Conservation (phyloP, 2,797 vertebrate species). For the Melopsittacus undulatus region DNA sequence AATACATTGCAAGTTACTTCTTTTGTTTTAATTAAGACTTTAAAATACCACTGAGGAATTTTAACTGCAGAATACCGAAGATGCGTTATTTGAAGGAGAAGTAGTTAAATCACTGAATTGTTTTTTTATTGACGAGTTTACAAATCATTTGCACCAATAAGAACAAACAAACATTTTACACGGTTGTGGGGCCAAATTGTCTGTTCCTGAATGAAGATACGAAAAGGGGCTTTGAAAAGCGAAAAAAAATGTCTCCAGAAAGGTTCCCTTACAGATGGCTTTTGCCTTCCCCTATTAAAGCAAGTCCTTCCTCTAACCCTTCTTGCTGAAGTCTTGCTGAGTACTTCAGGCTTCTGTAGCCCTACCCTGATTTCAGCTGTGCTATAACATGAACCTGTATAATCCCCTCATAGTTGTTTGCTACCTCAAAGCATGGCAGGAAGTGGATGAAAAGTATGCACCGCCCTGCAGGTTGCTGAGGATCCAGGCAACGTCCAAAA, state of each 20-base stretch:
- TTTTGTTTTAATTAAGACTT: conserved; percentile 75
- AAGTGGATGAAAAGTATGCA: not conserved
- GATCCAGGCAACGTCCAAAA: not conserved
- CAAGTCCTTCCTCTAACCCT: not conserved
- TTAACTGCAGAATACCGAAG: conserved; percentile 58
- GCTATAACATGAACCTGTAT: not conserved
- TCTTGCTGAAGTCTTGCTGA: not conserved
- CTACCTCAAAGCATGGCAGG: not conserved
- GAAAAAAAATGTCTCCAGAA: not conserved
- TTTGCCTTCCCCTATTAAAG: not conserved
- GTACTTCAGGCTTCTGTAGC: not conserved
- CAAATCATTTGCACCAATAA: conserved; percentile 16
- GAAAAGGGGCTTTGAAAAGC: not conserved
- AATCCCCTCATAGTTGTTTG: not conserved
- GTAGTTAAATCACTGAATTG: conserved; percentile 43
- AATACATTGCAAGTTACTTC: conserved; percentile 70
- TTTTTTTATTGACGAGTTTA: conserved; percentile 3
- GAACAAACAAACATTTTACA: not conserved
- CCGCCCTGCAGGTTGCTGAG: not conserved
- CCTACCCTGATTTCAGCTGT: not conserved
- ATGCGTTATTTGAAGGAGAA: conserved; percentile 43
- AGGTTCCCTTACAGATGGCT: not conserved
- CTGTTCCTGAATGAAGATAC: not conserved
- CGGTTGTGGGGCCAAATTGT: not conserved
- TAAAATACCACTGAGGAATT: conserved; percentile 60